Base-by-base conservation (phyloP, 1,140 invertebrate genomes). In the Hyphantria cunea region DNA sequence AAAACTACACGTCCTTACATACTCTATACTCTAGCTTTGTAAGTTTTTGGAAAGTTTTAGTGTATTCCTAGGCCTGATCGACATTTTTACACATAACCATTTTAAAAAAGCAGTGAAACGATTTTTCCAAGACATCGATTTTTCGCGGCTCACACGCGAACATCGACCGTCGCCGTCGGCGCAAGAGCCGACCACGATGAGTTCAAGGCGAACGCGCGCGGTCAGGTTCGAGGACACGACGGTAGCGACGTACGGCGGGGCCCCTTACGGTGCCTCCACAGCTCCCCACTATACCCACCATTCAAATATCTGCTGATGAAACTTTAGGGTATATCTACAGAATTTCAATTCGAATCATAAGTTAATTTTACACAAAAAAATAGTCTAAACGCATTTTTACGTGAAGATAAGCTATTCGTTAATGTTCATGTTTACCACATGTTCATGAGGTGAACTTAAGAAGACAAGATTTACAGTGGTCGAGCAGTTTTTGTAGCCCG, bases 141-240 rank as follows among this genome's bases (percentile, higher is more conserved):
- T 85, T 84, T 78, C 76, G 70, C 74, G 77, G 64, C 45, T 75
- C 60, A 62, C 67, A 52, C 45, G 45, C 62, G 65, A 68, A 64
- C 62, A 65, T 63, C 76, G 65, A 68, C 62, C 73, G 64, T 66
- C 66, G 60, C 61, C 72, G 64, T 66, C 64, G 60, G 61, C 75
- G 74, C 76, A 66, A 77, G 74, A 80, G 80, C 66, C 78, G 78
- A 77, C 70, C 75, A 73, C 68, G 66, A 48, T 70, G 84, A 78
- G 87, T 88, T 90, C 87, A 90, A 90, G 87, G 87, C 84, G 80
- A 90, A 47, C 76, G 84, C 78, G 80, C 73, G 82, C 87, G 87
- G 87, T 90, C 85, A 87, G 84, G 87, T 87, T 88, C 87, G 87
- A 90, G 87, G 87, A 86, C 87, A 82, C 78, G 56, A 63, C 68